Conservation (phyloP, 92 coral and sea anemone species). For the Meandrina meandrites region DNA sequence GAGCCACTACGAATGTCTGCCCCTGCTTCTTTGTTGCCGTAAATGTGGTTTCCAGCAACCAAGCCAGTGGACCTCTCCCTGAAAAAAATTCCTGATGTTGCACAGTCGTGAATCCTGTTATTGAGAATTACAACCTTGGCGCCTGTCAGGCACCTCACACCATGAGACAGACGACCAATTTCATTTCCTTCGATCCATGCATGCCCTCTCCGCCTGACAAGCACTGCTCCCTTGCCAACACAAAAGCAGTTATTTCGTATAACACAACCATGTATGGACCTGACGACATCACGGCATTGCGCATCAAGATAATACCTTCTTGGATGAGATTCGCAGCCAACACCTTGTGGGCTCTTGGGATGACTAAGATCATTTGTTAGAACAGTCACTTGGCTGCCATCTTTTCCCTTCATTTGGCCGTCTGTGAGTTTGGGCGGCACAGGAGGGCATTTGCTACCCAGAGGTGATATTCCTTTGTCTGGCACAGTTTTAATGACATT, state of each 20-base stretch:
- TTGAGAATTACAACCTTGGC: slow-evolving; percentile 82
- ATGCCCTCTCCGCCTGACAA: slow-evolving; percentile 84
- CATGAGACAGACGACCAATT: slow-evolving; percentile 74
- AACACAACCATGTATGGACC: slow-evolving; percentile 88
- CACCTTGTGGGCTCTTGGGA: slow-evolving; percentile 31
- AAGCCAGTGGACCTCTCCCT: slow-evolving; percentile 91
- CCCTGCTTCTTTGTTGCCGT: slow-evolving; percentile 88
- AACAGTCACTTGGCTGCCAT: slow-evolving; percentile 57
- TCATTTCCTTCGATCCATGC: slow-evolving; percentile 97
- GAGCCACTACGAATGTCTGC: slow-evolving; percentile 94
- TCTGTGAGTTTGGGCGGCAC: slow-evolving; percentile 43
- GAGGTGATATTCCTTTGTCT: slow-evolving; percentile 33
- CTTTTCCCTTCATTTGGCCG: slow-evolving; percentile 28
- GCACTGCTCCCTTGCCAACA: slow-evolving; percentile 81
- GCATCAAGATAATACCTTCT: slow-evolving; percentile 66
- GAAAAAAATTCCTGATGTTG: slow-evolving; percentile 90
- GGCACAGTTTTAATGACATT: slow-evolving; percentile 29
- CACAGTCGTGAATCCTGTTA: slow-evolving; percentile 88
- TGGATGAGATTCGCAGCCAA: slow-evolving; percentile 35
- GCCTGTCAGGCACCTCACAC: slow-evolving; percentile 82
- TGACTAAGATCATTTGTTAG: slow-evolving; percentile 56
- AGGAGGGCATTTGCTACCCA: slow-evolving; percentile 45
- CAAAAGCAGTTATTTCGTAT: slow-evolving; percentile 79
- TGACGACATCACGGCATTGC: slow-evolving; percentile 70
- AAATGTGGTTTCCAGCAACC: slow-evolving; percentile 93